Percentiles rank a stretch among this genome's conserved stretches.
phyloP scores from a whole-genome alignment of 2,797 vertebrate species.

The Vireo griseus region DNA sequence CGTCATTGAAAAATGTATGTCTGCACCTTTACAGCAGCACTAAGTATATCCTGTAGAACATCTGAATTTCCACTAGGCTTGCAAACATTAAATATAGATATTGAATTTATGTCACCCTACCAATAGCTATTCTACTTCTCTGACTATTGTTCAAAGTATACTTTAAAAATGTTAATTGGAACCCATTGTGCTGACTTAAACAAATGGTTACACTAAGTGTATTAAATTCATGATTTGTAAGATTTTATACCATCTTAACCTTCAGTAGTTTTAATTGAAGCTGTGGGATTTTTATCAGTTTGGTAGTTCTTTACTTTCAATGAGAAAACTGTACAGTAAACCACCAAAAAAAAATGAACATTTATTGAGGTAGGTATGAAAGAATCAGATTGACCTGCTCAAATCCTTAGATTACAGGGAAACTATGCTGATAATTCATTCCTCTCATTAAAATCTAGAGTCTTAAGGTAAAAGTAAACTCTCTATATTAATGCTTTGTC shows the following conservation, averaged over 20 bases:
- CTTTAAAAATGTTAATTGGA: conserved; percentile 14
- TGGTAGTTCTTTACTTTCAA: neutral
- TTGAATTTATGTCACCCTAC: conserved; percentile 8
- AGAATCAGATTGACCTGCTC: neutral
- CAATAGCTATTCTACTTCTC: neutral
- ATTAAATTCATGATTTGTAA: neutral
- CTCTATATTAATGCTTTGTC: neutral
- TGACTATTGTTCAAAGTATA: neutral
- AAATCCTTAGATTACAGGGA: neutral
- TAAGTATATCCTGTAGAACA: neutral
- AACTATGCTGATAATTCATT: neutral
- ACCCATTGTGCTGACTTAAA: conserved; percentile 6
- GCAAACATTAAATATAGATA: neutral
- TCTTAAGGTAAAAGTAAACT: neutral
- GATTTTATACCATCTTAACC: neutral
- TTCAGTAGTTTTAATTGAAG: conserved; percentile 33
- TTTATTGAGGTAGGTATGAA: neutral
- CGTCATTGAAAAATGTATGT: neutral
- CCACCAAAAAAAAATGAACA: neutral
- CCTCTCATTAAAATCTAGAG: neutral
- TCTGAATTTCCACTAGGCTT: neutral
- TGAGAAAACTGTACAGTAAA: neutral
- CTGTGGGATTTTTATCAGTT: neutral
- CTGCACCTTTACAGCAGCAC: neutral
- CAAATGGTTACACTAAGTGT: neutral